Conservation (phyloP, 2,888 invertebrate genomes). For the Peribatodes rhomboidaria region DNA sequence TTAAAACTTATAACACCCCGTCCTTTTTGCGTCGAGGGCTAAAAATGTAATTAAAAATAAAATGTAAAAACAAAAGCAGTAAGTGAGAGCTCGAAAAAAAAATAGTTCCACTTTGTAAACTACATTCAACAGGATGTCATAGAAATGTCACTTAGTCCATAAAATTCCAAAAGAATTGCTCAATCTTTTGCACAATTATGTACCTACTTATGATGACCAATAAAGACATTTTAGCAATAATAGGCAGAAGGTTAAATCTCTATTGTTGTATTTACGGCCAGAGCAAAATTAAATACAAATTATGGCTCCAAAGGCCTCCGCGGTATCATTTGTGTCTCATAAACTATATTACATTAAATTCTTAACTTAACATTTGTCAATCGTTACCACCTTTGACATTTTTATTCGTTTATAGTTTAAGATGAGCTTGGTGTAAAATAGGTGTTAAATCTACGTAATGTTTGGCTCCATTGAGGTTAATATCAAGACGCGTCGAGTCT, state of each 20-base stretch:
- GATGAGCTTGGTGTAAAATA: neutral
- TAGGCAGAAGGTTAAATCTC: slow-evolving; percentile 21
- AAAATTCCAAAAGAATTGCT: slow-evolving; percentile 2
- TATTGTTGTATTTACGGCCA: slow-evolving; percentile 26
- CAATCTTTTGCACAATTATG: slow-evolving; percentile 21
- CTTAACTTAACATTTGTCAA: slow-evolving; percentile 23
- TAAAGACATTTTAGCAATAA: slow-evolving; percentile 26
- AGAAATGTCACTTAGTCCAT: neutral
- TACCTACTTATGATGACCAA: slow-evolving; percentile 10
- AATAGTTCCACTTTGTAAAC: neutral
- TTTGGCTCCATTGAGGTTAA: too few species aligned
- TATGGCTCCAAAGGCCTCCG: slow-evolving; percentile 22
- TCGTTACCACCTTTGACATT: slow-evolving; percentile 23
- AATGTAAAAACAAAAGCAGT: neutral
- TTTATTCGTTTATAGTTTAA: slow-evolving; percentile 16
- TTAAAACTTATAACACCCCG: too few species aligned
- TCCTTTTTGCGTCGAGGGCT: too few species aligned
- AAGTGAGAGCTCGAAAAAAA: neutral
- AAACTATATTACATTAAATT: slow-evolving; percentile 28
- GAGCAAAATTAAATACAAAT: slow-evolving; percentile 35
- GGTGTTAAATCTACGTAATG: neutral
- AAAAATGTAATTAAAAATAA: neutral
- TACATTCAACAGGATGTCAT: neutral
- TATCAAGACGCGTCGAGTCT: too few species aligned
- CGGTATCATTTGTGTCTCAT: slow-evolving; percentile 23